A percentile compares a stretch with the other conserved stretches of the same genome.
phyloP scores from a whole-genome alignment of 2,888 invertebrate genomes.

The Thereva nobilitata region DNA sequence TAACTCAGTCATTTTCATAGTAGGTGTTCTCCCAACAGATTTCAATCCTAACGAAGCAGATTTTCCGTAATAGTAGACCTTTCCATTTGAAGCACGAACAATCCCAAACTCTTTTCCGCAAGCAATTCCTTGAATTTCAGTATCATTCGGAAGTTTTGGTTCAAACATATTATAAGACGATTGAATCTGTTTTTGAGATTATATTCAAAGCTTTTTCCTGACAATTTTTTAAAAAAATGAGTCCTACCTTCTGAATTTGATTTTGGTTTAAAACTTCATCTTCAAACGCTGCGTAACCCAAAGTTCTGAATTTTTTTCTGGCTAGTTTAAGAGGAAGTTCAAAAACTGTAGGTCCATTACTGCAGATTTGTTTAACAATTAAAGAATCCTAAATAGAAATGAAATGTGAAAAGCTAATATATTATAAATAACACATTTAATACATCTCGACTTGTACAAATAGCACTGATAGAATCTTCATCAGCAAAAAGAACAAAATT shows the following conservation, averaged over 20 bases:
- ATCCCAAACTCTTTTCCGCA: slow-evolving; percentile 91
- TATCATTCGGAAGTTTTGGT: slow-evolving; percentile 69
- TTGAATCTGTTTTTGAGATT: slow-evolving; percentile 55
- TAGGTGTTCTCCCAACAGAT: slow-evolving; percentile 56
- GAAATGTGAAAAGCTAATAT: neutral
- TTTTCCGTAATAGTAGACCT: slow-evolving; percentile 88
- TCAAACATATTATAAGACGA: slow-evolving; percentile 64
- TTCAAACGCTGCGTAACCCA: slow-evolving; percentile 74
- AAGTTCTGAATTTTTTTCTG: slow-evolving; percentile 76
- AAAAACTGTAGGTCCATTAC: slow-evolving; percentile 52
- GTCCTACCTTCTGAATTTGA: slow-evolving; percentile 53
- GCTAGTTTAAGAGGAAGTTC: slow-evolving; percentile 77
- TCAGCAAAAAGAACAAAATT: slow-evolving; percentile 68
- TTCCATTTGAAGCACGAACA: slow-evolving; percentile 81
- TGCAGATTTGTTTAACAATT: slow-evolving; percentile 73
- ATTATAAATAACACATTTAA: slow-evolving; percentile 46
- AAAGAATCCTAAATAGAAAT: slow-evolving; percentile 68
- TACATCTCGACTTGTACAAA: slow-evolving; percentile 80
- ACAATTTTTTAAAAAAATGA: neutral
- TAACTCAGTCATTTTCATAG: slow-evolving; percentile 60
- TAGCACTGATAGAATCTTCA: slow-evolving; percentile 76
- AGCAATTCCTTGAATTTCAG: slow-evolving; percentile 76
- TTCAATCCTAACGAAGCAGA: slow-evolving; percentile 85
- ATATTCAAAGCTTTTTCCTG: neutral
- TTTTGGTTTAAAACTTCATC: slow-evolving; percentile 63